Evolutionary conservation across 2,888 invertebrate genomes (phyloP).

Genomic region (Nyleta sp.): DNA sequence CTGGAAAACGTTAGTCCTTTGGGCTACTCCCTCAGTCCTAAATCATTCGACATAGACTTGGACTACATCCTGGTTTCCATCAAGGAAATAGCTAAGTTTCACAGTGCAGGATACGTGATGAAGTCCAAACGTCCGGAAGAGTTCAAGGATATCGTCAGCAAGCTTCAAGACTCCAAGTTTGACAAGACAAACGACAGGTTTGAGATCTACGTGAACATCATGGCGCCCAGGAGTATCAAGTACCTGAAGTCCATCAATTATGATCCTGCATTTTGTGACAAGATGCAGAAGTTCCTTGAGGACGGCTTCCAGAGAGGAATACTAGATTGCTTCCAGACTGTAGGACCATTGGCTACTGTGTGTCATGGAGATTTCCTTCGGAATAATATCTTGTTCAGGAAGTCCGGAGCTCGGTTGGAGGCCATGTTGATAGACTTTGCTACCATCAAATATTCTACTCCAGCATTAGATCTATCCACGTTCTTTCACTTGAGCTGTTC

Average conservation of each 20-base stretch:
- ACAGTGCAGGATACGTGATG: conserved; percentile 73
- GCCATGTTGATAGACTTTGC: conserved; percentile 74
- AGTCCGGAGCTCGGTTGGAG: conserved; percentile 13
- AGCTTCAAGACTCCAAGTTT: conserved; percentile 67
- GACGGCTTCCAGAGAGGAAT: conserved; percentile 65
- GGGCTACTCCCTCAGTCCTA: conserved; percentile 67
- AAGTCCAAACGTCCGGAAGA: conserved; percentile 67
- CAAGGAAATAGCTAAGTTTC: conserved; percentile 74
- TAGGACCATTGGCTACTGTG: conserved; percentile 75
- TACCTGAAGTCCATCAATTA: conserved; percentile 66
- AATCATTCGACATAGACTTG: conserved; percentile 63
- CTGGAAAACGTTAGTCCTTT: conserved; percentile 70
- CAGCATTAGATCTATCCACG: conserved; percentile 74
- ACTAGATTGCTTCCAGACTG: conserved; percentile 54
- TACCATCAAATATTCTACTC: conserved; percentile 71
- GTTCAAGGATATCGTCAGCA: conserved; percentile 68
- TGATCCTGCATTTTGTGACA: conserved; percentile 70
- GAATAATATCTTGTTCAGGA: conserved; percentile 74
- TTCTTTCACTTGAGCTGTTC: conserved; percentile 71
- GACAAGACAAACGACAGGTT: neutral
- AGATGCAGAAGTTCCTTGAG: conserved; percentile 64
- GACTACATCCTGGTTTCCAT: conserved; percentile 72
- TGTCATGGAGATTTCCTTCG: conserved; percentile 78
- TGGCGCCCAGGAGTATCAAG: conserved; percentile 63
- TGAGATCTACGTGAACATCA: neutral